Conservation (phyloP, 2,113 vertebrate species). For the Panthera uncia region DNA sequence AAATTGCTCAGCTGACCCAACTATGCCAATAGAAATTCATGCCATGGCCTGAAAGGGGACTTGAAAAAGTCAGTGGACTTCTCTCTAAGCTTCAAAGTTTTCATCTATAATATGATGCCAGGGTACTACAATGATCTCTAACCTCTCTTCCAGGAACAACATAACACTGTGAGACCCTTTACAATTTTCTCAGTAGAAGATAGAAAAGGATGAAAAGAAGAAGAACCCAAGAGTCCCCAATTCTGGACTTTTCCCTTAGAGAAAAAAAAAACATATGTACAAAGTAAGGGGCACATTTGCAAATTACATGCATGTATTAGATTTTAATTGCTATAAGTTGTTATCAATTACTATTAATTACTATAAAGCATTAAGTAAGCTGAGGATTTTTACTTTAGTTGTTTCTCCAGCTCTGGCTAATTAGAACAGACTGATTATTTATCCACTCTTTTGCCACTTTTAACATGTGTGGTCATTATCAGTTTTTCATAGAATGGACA, state of each 20-base stretch:
- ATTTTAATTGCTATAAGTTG: slow-evolving; percentile 62
- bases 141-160: neutral
- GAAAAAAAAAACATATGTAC: neutral
- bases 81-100: neutral
- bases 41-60: neutral
- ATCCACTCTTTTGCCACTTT: neutral
- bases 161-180: neutral
- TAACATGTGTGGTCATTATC: neutral
- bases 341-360: slow-evolving; percentile 46
- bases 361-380: slow-evolving; percentile 37
- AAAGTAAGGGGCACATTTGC: neutral
- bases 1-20: neutral
- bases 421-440: slow-evolving; percentile 13
- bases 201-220: neutral
- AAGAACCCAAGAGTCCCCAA: neutral
- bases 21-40: neutral
- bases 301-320: slow-evolving; percentile 15
- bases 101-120: neutral
- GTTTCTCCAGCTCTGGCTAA: neutral
- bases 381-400: neutral
- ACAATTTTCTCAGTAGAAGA: neutral
- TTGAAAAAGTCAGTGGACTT: neutral
- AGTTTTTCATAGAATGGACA: neutral
- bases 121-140: neutral
- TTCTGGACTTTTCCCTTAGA: neutral